Evolutionary conservation across 2,888 invertebrate species (phyloP), one percentile per base, ranked within the genome.

Genomic region (Ashinkailepas kermadecensis): DNA sequence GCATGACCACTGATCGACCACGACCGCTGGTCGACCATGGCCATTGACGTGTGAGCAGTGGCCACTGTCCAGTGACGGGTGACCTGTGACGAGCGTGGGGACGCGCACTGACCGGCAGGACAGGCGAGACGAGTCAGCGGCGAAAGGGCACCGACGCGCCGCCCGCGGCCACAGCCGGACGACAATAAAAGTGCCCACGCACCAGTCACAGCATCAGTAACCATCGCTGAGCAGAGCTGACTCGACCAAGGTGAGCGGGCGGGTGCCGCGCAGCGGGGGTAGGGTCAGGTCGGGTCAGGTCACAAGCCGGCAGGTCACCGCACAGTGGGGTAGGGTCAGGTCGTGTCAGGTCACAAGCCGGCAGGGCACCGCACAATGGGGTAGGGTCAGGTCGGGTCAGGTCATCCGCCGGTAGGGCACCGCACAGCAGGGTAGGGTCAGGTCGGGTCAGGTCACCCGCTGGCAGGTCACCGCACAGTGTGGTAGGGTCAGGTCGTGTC

Each of bases 221-320:
- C 15, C 39, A 70, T 70, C 70, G 15, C 39, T 39, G 39, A 25
- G 25, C 15, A 23, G 70, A 70, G 70, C 70, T 70, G 70, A 70
- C 70, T 70, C 70, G 70, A 70, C 23, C 70, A 70, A 70, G 70
- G 70, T 70, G 70, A 70, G 70, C 67, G 12, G 70, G 13, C 7
- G 10, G 3, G 21, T 3, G 21, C n/a, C 11, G 23, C 23, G 25
- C 23, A 21, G 25, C 23, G 67, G 23, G 9, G 65, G 25, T n/a
- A n/a, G 25, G 25, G 23, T 25, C n/a, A 67, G n/a, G 23, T 23
- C 18, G 21, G 2, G 12, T 23, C 10, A 9, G n/a, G n/a, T 23
- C 18, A 65, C 23, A 0, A 8, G 9, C 10, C 10, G n/a, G 23
- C 23, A 11, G 67, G 6, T 1, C 11, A 8, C 12, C n/a, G 12